Base-by-base conservation (phyloP, 1,140 invertebrate species). In the Trypoxylus dichotomus region DNA sequence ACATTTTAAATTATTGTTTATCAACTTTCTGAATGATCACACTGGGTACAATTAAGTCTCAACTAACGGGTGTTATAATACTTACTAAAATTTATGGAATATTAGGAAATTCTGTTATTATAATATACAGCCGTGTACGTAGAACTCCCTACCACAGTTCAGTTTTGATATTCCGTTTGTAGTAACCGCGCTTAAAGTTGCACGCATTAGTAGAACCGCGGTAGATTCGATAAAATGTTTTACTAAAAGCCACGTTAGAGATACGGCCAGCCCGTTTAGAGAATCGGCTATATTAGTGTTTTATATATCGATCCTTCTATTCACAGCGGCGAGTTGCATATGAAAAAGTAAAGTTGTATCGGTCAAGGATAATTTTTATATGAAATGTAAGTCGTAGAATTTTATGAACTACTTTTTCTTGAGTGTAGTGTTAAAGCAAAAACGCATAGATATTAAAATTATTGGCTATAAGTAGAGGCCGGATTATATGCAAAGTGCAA, bases 341-440 rank as follows among this genome's bases (percentile, higher is more conserved):
- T 68, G 21, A 68, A 68, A 68, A 29, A 68, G 24, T 68, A 27
- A 54, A 68, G 24, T 68, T 68, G 60, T 68, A 68, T 68, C 60
- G 60, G 60, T 68, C 60, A 68, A 68, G 60, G 60, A 68, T 68
- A 68, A 68, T 68, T 68, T 68, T 27, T 68, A 10, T 68, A 27
- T 29, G 60, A 2, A 68, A 68, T 68, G 60, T 68, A 68, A 68
- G 60, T 68, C 24, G 60, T 68, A 68, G 27, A 25, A 27, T 68
- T 68, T 68, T 68, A 29, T 27, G 25, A 27, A 29, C 60, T 68
- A 29, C 24, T 68, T 68, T 68, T 68, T 68, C 27, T 68, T 24
- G 5, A 10, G 11, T 11, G 13, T 8, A 6, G 60, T 68, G 10
- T 68, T 15, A 68, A 68, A 15, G 60, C 27, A 24, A 68, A 68